Evolutionary conservation across 2,888 invertebrate species (phyloP).

Genomic region (Ophion ellenae): DNA sequence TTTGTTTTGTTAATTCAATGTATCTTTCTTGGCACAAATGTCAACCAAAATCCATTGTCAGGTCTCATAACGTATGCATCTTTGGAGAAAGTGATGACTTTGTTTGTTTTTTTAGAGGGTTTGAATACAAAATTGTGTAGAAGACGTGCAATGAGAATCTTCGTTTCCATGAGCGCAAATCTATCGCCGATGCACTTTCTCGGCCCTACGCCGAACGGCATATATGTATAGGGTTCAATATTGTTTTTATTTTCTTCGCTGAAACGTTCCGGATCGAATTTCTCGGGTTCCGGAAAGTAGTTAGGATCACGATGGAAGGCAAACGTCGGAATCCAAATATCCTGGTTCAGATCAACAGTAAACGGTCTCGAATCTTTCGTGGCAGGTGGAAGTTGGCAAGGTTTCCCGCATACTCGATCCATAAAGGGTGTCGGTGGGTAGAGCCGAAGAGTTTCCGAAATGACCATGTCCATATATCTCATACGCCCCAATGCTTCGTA

Average conservation of each 20-base stretch:
- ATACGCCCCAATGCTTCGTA: slow-evolving; percentile 68
- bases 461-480: slow-evolving; percentile 73
- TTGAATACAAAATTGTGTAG: slow-evolving; percentile 60
- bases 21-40: slow-evolving; percentile 43
- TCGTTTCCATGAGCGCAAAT: slow-evolving; percentile 66
- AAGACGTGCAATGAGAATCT: slow-evolving; percentile 60
- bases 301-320: slow-evolving; percentile 73
- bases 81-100: slow-evolving; percentile 76
- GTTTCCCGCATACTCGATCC: slow-evolving; percentile 85
- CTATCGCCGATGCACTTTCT: slow-evolving; percentile 66
- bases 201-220: slow-evolving; percentile 76
- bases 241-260: slow-evolving; percentile 60
- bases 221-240: slow-evolving; percentile 72
- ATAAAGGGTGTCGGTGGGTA: slow-evolving; percentile 84
- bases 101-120: slow-evolving; percentile 80
- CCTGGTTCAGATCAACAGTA: slow-evolving; percentile 38
- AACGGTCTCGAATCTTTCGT: slow-evolving; percentile 34
- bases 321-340: slow-evolving; percentile 67
- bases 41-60: slow-evolving; percentile 65
- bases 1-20: neutral
- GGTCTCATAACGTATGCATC: slow-evolving; percentile 45
- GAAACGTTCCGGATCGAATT: slow-evolving; percentile 70
- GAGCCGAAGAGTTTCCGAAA: slow-evolving; percentile 84
- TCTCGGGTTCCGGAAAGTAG: slow-evolving; percentile 67
- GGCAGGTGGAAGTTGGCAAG: slow-evolving; percentile 82